Evolutionary conservation across 53 echinoderm and acorn worm genomes (phyloP).

Genomic region (Zoroaster sp.): DNA sequence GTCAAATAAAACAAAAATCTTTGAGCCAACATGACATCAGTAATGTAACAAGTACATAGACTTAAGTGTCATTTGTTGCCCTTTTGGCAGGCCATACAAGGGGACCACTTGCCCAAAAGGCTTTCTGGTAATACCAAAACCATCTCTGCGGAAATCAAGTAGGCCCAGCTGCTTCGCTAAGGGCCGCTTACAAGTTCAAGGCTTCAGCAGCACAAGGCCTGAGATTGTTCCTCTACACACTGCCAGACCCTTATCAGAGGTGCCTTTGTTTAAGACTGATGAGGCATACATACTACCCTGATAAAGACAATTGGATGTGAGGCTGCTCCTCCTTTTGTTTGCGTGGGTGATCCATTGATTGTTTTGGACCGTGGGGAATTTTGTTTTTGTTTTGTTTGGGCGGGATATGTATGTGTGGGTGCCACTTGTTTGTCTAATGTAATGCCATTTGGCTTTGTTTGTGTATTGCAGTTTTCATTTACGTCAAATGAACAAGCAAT

Average conservation of each 20-base stretch:
- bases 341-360: not conserved
- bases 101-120: constrained; percentile 17
- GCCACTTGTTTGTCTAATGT: not conserved
- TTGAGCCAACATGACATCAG: not conserved
- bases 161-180: constrained; percentile 14
- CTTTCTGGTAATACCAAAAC: constrained; percentile 42
- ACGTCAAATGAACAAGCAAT: not conserved
- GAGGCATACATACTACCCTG: constrained; percentile 39
- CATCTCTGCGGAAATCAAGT: constrained; percentile 12
- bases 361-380: not conserved
- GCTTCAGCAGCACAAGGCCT: constrained; percentile 33
- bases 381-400: not conserved
- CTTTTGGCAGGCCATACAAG: constrained; percentile 16
- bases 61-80: not conserved
- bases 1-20: not conserved
- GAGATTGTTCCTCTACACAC: constrained; percentile 8
- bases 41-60: not conserved
- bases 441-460: not conserved
- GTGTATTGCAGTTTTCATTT: not conserved
- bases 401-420: not conserved
- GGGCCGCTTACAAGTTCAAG: constrained; percentile 40
- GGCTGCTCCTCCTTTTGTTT: not conserved
- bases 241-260: not conserved
- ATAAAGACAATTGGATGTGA: not conserved
- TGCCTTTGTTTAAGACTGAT: constrained; percentile 45